phyloP scores from a whole-genome alignment of 2,113 vertebrate species.

The Tursiops truncatus region DNA sequence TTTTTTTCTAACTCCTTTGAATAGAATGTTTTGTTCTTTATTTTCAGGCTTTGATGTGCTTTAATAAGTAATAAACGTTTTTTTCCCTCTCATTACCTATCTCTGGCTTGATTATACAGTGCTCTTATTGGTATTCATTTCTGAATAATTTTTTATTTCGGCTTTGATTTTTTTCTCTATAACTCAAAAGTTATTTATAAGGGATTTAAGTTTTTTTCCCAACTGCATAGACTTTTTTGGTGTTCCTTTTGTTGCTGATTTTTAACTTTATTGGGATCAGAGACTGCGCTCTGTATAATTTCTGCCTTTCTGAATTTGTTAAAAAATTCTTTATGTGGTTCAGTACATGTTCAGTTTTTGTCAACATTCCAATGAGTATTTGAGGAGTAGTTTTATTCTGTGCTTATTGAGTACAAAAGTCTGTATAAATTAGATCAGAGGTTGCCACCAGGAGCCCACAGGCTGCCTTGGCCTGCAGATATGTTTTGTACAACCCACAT shows the following conservation, averaged over 20 bases:
- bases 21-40: background rate
- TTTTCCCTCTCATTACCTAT: background rate
- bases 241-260: background rate
- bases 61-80: slow-evolving; percentile 31
- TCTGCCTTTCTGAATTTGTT: background rate
- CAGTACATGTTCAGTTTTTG: background rate
- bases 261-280: slow-evolving; percentile 16
- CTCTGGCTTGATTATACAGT: background rate
- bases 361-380: background rate
- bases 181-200: background rate
- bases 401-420: background rate
- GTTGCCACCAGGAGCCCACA: too few relatives aligned
- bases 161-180: slow-evolving; percentile 9
- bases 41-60: background rate
- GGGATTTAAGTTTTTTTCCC: background rate
- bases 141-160: slow-evolving; percentile 21
- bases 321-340: background rate
- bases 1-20: background rate
- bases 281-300: background rate
- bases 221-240: background rate
- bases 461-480: background rate
- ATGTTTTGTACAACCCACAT: background rate
- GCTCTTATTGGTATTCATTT: background rate
- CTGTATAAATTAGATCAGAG: background rate
- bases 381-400: slow-evolving; percentile 3